Base-by-base conservation (phyloP, 2,113 vertebrate species). In the Corythaeola cristata region DNA sequence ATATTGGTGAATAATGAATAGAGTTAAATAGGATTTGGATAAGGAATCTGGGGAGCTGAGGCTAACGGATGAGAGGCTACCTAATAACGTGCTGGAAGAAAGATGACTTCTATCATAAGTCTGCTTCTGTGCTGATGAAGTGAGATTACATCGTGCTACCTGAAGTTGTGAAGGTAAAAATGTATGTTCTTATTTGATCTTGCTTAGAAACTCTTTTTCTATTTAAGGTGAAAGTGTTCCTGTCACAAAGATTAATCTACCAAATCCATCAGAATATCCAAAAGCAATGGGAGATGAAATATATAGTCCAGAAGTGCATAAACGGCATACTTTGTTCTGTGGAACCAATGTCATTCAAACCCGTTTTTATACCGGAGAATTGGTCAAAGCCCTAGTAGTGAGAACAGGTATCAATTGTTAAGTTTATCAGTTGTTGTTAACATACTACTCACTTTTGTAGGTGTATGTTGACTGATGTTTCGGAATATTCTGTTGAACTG, bases 211-310 rank as follows among this genome's bases (percentile, higher is more conserved):
- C 23, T 89, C 19, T 72, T 50, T 58, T 88, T 93, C 52, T 13
- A 17, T 94, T 81, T 33, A 64, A 99, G 99, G 99, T 93, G 99
- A 99, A 97, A 99, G 99, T 68, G 99, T 99, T 97, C 99, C 99
- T 18, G 99, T 99, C 88, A 99, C 99, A 77, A 99, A 99, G 98
- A 99, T 99, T 69, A 99, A 99, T 96, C 98, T 99, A 92, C 99
- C 99, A 68, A 99, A 99, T 95, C 99, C 99, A 47, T 81, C 94
- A 4, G 97, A 97, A 68, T 98, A 97, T 67, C 97, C 98, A 1
- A 98, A 97, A 88, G 97, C 94, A 22, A 80, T 78, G 45, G 98
- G 97, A 67, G 98, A 95, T 66, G 97, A 97, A 91, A 94, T 97
- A 56, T 99, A 99, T 95, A 98, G 95, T 87, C 98, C 98, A 12